Conservation (phyloP, 2,888 invertebrate genomes). For the Parasteatoda lunata region DNA sequence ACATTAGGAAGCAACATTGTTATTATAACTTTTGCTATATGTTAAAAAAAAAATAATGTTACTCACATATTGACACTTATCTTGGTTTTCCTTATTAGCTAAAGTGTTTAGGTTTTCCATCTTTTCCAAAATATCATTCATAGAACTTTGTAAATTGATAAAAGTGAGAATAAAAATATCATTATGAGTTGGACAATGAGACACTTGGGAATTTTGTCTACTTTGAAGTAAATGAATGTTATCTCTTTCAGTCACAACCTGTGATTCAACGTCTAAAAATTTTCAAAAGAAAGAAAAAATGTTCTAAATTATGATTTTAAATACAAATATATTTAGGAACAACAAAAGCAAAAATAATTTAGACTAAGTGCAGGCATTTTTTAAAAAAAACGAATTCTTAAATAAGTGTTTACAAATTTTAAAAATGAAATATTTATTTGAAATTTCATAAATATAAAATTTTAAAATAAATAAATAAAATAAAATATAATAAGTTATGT, state of each 20-base stretch:
- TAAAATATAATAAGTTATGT: too few species aligned
- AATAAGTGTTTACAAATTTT: too few species aligned
- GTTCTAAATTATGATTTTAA: too few species aligned
- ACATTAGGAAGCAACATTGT: neutral
- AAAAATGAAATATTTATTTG: too few species aligned
- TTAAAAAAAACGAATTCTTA: too few species aligned
- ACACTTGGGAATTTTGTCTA: neutral
- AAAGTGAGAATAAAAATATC: slow-evolving; percentile 40
- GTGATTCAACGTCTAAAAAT: slow-evolving; percentile 19
- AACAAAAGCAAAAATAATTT: neutral
- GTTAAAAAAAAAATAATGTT: neutral
- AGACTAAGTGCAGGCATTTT: too few species aligned
- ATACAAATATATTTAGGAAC: neutral
- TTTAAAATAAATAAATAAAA: too few species aligned
- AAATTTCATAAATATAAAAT: too few species aligned
- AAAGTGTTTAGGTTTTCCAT: slow-evolving; percentile 31
- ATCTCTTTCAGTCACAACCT: slow-evolving; percentile 4
- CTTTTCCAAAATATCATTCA: slow-evolving; percentile 46
- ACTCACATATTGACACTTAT: slow-evolving; percentile 21
- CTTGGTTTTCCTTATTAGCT: slow-evolving; percentile 31
- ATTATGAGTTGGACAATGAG: slow-evolving; percentile 21
- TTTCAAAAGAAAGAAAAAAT: neutral
- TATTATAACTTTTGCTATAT: neutral
- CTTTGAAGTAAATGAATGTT: slow-evolving; percentile 16
- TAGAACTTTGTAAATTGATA: slow-evolving; percentile 55